phyloP scores from a whole-genome alignment of 2,113 vertebrate genomes.

The Excalfactoria chinensis region DNA sequence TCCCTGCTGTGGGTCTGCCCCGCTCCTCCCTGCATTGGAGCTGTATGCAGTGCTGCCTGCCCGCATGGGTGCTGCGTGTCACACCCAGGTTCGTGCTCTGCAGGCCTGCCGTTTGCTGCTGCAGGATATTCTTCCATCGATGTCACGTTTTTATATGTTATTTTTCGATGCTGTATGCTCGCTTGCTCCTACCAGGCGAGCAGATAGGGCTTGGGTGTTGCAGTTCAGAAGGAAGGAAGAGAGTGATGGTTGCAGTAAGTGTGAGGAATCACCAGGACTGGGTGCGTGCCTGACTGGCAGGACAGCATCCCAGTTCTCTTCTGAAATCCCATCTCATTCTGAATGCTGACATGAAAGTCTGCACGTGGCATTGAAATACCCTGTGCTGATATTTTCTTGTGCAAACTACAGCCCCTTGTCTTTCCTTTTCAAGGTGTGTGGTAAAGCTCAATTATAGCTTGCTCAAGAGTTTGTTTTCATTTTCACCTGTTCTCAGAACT shows the following conservation, averaged over 20 bases:
- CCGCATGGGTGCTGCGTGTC: too few species aligned
- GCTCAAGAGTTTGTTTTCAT: background rate
- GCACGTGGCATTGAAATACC: background rate
- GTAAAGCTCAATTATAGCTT: background rate
- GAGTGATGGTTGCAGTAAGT: rapidly evolving
- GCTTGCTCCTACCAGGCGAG: rapidly evolving
- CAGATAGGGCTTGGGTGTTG: rapidly evolving
- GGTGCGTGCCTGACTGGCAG: too few species aligned
- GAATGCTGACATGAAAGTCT: background rate
- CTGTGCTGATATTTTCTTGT: rapidly evolving
- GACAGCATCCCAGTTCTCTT: background rate
- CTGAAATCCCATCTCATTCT: too few species aligned
- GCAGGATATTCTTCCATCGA: background rate
- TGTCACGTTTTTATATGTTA: background rate
- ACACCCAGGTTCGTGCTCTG: too few species aligned
- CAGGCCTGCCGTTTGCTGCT: too few species aligned
- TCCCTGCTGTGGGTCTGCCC: background rate
- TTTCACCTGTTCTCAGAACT: background rate
- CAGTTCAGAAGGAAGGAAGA: rapidly evolving
- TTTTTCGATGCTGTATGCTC: background rate
- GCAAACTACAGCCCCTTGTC: background rate
- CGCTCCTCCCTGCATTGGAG: background rate
- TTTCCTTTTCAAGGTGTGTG: background rate
- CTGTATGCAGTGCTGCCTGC: background rate
- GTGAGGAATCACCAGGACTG: background rate